Evolutionary conservation across 2,888 invertebrate species (phyloP).

Genomic region (Pristionchus fissidentatus): DNA sequence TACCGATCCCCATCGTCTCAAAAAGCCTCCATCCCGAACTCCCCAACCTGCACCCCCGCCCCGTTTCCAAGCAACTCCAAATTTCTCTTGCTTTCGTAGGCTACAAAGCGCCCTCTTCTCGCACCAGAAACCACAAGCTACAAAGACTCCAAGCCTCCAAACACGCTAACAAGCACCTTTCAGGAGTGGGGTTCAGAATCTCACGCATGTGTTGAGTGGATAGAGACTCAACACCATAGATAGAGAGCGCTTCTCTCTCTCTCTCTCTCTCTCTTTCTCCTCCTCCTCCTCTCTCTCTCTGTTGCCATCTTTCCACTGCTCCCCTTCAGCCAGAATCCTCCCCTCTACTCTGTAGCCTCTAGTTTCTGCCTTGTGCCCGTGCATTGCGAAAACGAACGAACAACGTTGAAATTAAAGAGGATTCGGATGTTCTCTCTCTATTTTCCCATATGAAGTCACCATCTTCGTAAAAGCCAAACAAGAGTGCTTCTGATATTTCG

Average conservation of each 20-base stretch:
- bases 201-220: too few relatives aligned
- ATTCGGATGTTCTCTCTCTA: too few relatives aligned
- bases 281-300: neutral
- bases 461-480: too few relatives aligned
- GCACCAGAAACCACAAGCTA: conserved; percentile 5
- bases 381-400: neutral
- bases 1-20: too few relatives aligned
- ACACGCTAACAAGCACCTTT: neutral
- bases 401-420: too few relatives aligned
- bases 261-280: neutral
- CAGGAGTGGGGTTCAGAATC: too few relatives aligned
- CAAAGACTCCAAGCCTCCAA: neutral
- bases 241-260: neutral
- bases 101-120: too few relatives aligned
- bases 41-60: neutral
- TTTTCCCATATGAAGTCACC: too few relatives aligned
- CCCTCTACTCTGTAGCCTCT: neutral
- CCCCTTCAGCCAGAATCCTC: neutral
- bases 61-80: neutral
- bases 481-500: too few relatives aligned
- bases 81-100: neutral
- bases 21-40: too few relatives aligned
- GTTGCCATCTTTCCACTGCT: neutral
- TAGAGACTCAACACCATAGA: too few relatives aligned
- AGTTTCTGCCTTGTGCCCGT: conserved; percentile 1